Percentiles rank a stretch among this genome's conserved stretches.
Conservation (phyloP, 2,888 invertebrate species). For the Leptinotarsa haldemani region DNA sequence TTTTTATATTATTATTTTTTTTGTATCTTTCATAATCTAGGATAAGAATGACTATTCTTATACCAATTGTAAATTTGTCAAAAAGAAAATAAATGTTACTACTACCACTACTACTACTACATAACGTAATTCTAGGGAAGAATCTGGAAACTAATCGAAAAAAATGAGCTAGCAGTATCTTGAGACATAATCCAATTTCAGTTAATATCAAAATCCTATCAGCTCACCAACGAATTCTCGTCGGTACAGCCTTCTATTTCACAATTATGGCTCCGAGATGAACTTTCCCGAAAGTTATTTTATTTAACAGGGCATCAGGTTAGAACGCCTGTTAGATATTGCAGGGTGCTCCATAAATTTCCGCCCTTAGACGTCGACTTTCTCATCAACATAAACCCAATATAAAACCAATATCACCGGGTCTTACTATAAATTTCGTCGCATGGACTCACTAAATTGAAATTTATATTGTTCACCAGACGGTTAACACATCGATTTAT, state of each 20-base stretch:
- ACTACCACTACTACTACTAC: no score
- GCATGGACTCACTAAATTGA: slow-evolving; percentile 54
- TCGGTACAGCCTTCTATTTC: slow-evolving; percentile 12
- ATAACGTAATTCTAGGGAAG: neutral
- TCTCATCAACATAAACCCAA: slow-evolving; percentile 57
- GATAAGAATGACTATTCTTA: no score
- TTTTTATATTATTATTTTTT: no score
- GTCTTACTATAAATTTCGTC: slow-evolving; percentile 53
- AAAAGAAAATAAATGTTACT: no score
- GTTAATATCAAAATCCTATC: slow-evolving; percentile 17
- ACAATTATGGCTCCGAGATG: slow-evolving; percentile 25
- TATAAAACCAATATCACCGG: slow-evolving; percentile 56
- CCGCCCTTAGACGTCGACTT: slow-evolving; percentile 45
- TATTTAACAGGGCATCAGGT: slow-evolving; percentile 33
- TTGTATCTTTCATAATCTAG: no score
- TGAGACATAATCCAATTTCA: slow-evolving; percentile 9
- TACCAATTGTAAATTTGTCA: no score
- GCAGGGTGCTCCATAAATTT: slow-evolving; percentile 46
- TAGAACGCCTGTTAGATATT: slow-evolving; percentile 41
- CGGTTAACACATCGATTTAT: slow-evolving; percentile 57
- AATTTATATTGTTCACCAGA: slow-evolving; percentile 59
- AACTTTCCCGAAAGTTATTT: slow-evolving; percentile 40
- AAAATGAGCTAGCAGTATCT: neutral
- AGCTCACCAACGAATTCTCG: slow-evolving; percentile 3
- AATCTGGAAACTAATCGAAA: neutral